Conservation (phyloP, 2,888 invertebrate species). For the Hymenopus coronatus region DNA sequence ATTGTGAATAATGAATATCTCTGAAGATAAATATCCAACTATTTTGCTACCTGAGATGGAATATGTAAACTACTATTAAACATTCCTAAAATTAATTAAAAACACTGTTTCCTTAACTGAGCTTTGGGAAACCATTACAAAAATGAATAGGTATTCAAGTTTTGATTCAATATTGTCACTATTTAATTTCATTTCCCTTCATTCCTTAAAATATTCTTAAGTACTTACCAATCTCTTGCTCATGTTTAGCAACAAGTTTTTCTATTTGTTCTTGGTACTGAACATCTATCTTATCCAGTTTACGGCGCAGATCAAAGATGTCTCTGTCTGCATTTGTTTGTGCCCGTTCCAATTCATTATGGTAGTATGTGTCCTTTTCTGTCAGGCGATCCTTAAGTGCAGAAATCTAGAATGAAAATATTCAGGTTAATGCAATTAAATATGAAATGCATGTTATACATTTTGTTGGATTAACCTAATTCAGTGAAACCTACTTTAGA, state of each 20-base stretch:
- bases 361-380: slow-evolving; percentile 58
- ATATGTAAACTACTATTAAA: too few relatives aligned
- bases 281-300: slow-evolving; percentile 72
- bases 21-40: too few relatives aligned
- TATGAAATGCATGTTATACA: not conserved
- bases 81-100: too few relatives aligned
- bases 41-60: too few relatives aligned
- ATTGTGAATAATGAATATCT: too few relatives aligned
- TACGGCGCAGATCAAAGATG: slow-evolving; percentile 64
- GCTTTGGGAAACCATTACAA: too few relatives aligned
- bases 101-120: too few relatives aligned
- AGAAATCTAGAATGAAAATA: slow-evolving; percentile 54
- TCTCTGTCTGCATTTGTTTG: slow-evolving; percentile 67
- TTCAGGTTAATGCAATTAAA: not conserved
- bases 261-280: slow-evolving; percentile 71
- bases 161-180: too few relatives aligned
- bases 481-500: too few relatives aligned
- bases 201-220: not conserved
- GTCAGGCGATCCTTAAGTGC: slow-evolving; percentile 62
- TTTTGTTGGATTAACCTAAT: not conserved
- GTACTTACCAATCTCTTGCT: slow-evolving; percentile 62
- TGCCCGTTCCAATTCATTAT: slow-evolving; percentile 56
- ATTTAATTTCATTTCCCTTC: not conserved
- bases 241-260: slow-evolving; percentile 61
- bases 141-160: too few relatives aligned